Evolutionary conservation across 2,888 invertebrate genomes (phyloP), one percentile per base, ranked within the genome.

Genomic region (Chydorus sphaericus): DNA sequence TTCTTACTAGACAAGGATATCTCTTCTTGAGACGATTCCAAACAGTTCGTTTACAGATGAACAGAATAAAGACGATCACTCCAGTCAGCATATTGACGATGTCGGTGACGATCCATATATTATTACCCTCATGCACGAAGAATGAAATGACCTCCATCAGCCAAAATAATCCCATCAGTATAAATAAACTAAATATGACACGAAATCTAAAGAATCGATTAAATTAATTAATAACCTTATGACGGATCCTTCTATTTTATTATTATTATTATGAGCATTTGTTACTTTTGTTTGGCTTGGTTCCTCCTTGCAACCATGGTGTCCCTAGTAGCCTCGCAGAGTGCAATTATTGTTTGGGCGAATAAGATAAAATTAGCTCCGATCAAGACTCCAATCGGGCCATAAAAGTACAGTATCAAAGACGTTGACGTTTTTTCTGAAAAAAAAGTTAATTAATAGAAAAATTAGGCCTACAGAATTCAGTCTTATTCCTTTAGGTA

Each of bases 291-390:
- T n/a, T n/a, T n/a, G n/a, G n/a, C n/a, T n/a, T n/a, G n/a, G n/a
- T n/a, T n/a, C n/a, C n/a, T n/a, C n/a, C n/a, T n/a, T n/a, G n/a
- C n/a, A n/a, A n/a, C n/a, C n/a, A n/a, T n/a, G 18, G 31, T 33
- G 36, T 33, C 23, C 2, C 3, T 52, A 11, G 18, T 26, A 11
- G 33, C 16, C 16, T 16, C 11, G 20, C 36, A 52, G 33, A 52
- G 36, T 18, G 6, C 16, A 5, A 10, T n/a, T 10, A 82, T 75
- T 0, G 85, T 85, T 62, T 81, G 69, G 58, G 79, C 68, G 71
- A 85, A 85, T n/a, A 85, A 71, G 20, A 80, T 68, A 48, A 80
- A 71, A 68, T 85, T 85, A n/a, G 75, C 72, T 29, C 77, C 70
- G 38, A 81, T 74, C 61, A 82, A 73, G 6, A 82, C 59, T 0